These are phyloP conservation scores for Climacteris rufus DNA, from an alignment of 2,113 vertebrate genomes.

Conservation along the genomic window DNA sequence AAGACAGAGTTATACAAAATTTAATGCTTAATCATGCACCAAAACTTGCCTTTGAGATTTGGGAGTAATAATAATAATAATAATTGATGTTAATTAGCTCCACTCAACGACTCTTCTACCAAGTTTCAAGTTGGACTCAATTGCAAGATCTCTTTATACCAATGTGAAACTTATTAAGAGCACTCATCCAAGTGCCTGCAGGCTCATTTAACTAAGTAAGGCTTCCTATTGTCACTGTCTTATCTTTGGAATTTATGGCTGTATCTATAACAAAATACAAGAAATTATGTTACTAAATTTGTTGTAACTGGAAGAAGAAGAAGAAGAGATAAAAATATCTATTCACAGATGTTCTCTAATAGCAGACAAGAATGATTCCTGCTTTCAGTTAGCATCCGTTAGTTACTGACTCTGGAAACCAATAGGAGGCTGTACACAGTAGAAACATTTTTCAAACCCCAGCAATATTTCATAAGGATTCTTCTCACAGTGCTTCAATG, in stretches of 20 bases:
- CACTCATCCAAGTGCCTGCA: neutral
- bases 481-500: neutral
- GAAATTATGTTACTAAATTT: slow-evolving; percentile 12
- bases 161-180: neutral
- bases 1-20: neutral
- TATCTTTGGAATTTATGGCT: neutral
- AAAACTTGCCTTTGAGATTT: neutral
- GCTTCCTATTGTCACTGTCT: neutral
- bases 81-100: neutral
- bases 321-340: slow-evolving; percentile 33
- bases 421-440: neutral
- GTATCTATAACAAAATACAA: neutral
- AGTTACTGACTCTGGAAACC: neutral
- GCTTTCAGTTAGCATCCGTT: neutral
- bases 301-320: neutral
- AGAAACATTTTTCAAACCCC: neutral
- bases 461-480: neutral
- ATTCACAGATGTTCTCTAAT: slow-evolving; percentile 16
- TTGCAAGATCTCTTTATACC: neutral
- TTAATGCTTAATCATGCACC: neutral
- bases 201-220: neutral
- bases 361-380: neutral
- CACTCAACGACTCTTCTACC: neutral
- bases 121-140: neutral
- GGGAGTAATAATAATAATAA: neutral